phyloP scores from a whole-genome alignment of 2,888 invertebrate species.

The Torymus tubicola region DNA sequence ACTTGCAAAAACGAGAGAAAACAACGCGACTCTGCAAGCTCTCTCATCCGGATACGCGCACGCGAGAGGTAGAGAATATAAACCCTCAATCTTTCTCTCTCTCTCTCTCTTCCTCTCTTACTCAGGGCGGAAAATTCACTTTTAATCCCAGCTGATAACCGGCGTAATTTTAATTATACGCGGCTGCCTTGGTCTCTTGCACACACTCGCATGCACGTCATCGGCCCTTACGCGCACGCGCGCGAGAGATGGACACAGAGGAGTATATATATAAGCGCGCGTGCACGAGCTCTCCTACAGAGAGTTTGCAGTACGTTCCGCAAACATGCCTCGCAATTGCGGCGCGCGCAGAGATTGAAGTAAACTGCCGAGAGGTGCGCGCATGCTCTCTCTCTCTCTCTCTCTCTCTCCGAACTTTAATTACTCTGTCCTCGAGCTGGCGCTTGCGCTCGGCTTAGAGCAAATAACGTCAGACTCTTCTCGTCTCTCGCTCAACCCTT shows the following conservation, averaged over 20 bases:
- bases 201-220: no score
- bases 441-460: slow-evolving; percentile 35
- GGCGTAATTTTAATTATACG: slow-evolving; percentile 20
- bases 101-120: no score
- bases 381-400: no score
- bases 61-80: no score
- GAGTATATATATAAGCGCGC: neutral
- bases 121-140: neutral
- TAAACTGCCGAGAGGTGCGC: slow-evolving; percentile 59
- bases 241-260: slow-evolving; percentile 22
- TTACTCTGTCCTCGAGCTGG: slow-evolving; percentile 58
- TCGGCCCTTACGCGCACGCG: neutral
- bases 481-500: neutral
- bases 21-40: no score
- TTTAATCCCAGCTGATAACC: slow-evolving; percentile 5
- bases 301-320: slow-evolving; percentile 57
- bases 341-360: slow-evolving; percentile 56
- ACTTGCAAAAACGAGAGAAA: no score
- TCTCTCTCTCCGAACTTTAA: slow-evolving; percentile 58
- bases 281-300: neutral
- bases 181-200: neutral
- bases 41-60: no score
- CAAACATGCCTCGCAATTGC: slow-evolving; percentile 59
- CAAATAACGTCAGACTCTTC: slow-evolving; percentile 56
- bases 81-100: no score